Percentiles rank a stretch among this genome's conserved stretches.
Conservation (phyloP, 2,797 vertebrate species). For the Chiloscyllium punctatum region DNA sequence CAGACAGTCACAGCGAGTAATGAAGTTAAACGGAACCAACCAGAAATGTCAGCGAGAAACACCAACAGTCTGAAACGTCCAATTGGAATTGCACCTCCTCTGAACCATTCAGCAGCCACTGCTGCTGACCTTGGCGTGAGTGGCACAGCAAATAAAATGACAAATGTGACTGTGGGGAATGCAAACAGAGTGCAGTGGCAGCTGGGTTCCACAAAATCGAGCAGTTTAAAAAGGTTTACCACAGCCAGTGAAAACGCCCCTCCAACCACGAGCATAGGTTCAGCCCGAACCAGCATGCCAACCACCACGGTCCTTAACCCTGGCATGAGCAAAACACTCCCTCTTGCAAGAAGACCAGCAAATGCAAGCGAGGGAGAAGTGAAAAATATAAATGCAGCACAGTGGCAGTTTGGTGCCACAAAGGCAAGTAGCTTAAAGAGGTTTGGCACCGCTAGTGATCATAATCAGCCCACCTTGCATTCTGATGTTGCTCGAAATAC, state of each 20-base stretch:
- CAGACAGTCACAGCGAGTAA: too few species aligned
- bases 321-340: constrained; percentile 42
- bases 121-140: background rate
- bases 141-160: background rate
- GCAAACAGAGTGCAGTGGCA: background rate
- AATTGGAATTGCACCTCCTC: background rate
- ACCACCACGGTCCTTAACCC: constrained; percentile 41
- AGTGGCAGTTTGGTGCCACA: constrained; percentile 48
- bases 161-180: background rate
- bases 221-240: constrained; percentile 60
- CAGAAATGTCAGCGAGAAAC: too few species aligned
- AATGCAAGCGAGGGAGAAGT: constrained; percentile 15
- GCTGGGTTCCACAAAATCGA: constrained; percentile 52
- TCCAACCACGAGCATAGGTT: constrained; percentile 41
- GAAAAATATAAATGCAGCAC: background rate
- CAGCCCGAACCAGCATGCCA: constrained; percentile 48
- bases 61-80: background rate
- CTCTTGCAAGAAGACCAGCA: constrained; percentile 41
- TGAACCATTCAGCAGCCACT: background rate
- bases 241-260: constrained; percentile 54
- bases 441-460: constrained; percentile 60
- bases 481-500: background rate
- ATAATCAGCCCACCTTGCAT: constrained; percentile 49
- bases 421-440: constrained; percentile 64
- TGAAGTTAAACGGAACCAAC: too few species aligned